Percentiles rank a stretch among this genome's conserved stretches.
These are phyloP conservation scores for Zosterops borbonicus DNA, from an alignment of 2,113 vertebrate genomes.

Conservation along the genomic window DNA sequence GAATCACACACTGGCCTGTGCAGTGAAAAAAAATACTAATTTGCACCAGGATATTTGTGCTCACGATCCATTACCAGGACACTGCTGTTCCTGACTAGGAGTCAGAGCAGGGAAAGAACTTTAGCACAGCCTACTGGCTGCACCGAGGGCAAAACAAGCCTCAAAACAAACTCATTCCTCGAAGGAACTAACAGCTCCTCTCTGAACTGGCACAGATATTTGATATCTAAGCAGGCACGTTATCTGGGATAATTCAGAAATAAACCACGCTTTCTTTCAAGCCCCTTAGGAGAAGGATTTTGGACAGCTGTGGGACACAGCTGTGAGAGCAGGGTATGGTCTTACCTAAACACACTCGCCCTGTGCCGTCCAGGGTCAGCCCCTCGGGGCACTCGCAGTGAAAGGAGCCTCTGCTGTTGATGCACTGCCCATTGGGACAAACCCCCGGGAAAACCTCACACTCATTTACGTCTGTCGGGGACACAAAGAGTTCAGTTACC, in stretches of 20 bases:
- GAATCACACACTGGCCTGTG: not conserved
- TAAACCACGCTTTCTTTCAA: not conserved
- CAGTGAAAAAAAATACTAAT: not conserved
- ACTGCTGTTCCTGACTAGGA: rapidly evolving
- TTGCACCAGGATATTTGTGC: not conserved
- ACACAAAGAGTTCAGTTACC: not conserved
- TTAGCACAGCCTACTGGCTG: not conserved
- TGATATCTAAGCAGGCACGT: not conserved
- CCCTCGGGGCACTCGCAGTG: conserved; percentile 77
- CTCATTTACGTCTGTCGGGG: conserved; percentile 76
- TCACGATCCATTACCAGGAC: not conserved
- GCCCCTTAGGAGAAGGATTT: not conserved
- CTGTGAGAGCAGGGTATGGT: not conserved
- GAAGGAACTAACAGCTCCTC: not conserved
- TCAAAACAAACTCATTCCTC: not conserved
- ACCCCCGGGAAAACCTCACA: conserved; percentile 79
- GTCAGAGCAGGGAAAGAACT: not conserved
- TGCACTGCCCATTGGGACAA: conserved; percentile 74
- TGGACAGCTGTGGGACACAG: not conserved
- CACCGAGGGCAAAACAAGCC: not conserved
- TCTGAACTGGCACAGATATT: not conserved
- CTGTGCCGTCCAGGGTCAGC: conserved; percentile 73
- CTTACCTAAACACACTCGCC: conserved; percentile 78
- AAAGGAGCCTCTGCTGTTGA: conserved; percentile 80
- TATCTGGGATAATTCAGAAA: not conserved